Percentiles rank a stretch among this genome's conserved stretches.
Evolutionary conservation across 2,113 vertebrate species (phyloP).

Genomic region (Pteruthius melanotis): DNA sequence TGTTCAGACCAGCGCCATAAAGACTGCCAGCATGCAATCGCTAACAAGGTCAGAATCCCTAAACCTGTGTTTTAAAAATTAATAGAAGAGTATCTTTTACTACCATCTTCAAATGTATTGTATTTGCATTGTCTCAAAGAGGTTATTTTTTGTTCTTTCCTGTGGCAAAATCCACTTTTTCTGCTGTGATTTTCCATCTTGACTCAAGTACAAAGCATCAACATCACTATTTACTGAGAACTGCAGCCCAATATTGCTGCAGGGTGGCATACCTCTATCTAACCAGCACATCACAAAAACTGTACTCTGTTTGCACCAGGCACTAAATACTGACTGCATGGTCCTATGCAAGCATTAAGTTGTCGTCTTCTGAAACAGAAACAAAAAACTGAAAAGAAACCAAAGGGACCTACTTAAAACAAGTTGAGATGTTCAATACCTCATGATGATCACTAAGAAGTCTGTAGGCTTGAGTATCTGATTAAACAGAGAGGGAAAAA

Average conservation of each 20-base stretch:
- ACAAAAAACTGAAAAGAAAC: neutral
- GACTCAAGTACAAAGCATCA: neutral
- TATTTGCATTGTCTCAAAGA: neutral
- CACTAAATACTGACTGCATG: neutral
- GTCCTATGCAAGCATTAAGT: neutral
- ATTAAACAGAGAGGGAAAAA: conserved; percentile 39
- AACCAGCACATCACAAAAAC: neutral
- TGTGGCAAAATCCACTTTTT: neutral
- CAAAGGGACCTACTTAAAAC: neutral
- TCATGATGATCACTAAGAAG: conserved; percentile 34
- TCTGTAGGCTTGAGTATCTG: neutral
- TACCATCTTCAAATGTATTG: neutral
- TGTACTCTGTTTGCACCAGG: neutral
- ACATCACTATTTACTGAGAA: neutral
- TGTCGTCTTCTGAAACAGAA: neutral
- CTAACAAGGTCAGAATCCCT: neutral
- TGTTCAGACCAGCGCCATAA: neutral
- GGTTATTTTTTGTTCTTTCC: neutral
- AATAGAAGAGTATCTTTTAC: neutral
- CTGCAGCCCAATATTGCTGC: neutral
- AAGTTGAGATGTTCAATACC: conserved; percentile 4
- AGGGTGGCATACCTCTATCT: neutral
- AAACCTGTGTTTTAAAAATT: neutral
- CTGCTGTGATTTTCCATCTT: neutral
- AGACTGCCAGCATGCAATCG: neutral